phyloP scores from a whole-genome alignment of 1,140 invertebrate genomes.

The Spodoptera litura region DNA sequence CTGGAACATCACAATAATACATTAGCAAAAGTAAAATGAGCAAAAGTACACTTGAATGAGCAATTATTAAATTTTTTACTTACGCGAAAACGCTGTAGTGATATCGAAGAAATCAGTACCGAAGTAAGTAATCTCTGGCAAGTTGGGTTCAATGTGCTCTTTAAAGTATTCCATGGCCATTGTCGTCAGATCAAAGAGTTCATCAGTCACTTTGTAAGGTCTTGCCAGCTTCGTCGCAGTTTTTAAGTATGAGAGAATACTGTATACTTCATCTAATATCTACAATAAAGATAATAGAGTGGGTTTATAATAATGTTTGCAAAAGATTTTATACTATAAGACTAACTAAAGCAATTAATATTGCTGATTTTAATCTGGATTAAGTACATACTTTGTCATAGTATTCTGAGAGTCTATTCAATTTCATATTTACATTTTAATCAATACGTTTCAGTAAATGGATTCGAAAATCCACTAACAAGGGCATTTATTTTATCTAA shows the following conservation, averaged over 20 bases:
- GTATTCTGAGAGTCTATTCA: too few species aligned
- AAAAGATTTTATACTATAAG: not conserved
- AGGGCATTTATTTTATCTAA: too few species aligned
- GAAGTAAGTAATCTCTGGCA: conserved; percentile 95
- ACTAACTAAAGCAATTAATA: not conserved
- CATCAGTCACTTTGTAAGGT: conserved; percentile 95
- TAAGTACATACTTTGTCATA: too few species aligned
- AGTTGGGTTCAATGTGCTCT: conserved; percentile 94
- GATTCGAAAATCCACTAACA: too few species aligned
- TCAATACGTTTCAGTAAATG: too few species aligned
- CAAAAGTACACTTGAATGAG: too few species aligned
- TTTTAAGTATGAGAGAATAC: conserved; percentile 93
- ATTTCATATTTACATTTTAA: too few species aligned
- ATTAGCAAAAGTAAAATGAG: too few species aligned
- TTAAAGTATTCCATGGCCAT: conserved; percentile 98
- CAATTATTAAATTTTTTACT: conserved; percentile 65
- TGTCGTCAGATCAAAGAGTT: conserved; percentile 96
- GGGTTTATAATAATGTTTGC: conserved; percentile 23
- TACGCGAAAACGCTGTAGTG: conserved; percentile 89
- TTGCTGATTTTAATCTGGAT: not conserved
- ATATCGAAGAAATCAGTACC: conserved; percentile 93
- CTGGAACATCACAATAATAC: conserved; percentile 67
- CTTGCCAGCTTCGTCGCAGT: conserved; percentile 92
- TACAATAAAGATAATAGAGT: conserved; percentile 59
- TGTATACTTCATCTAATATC: conserved; percentile 91